These are phyloP conservation scores for Oreochromis grahami DNA, from an alignment of 2,797 vertebrate genomes.

Conservation along the genomic window DNA sequence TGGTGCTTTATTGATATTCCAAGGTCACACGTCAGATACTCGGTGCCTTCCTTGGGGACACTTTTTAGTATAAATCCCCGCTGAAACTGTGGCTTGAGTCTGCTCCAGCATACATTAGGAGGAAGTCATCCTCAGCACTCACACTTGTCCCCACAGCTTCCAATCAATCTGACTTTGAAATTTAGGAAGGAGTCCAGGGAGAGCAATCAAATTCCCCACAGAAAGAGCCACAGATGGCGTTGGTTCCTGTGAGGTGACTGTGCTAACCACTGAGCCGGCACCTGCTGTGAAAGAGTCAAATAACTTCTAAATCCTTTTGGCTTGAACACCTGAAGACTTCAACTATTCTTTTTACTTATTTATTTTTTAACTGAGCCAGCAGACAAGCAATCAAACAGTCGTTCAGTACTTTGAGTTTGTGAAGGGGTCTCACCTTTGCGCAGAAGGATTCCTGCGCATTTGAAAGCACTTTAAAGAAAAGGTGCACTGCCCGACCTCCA, in stretches of 20 bases:
- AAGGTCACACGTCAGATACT: slow-evolving; percentile 20
- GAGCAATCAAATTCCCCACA: slow-evolving; percentile 41
- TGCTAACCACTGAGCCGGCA: slow-evolving; percentile 3
- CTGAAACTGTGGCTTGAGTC: slow-evolving; percentile 27
- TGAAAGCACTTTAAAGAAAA: slow-evolving; percentile 57
- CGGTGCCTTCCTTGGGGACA: slow-evolving; percentile 4
- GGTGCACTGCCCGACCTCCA: slow-evolving; percentile 46
- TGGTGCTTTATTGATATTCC: slow-evolving; percentile 4
- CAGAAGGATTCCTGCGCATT: slow-evolving; percentile 22
- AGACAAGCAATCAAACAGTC: slow-evolving; percentile 17
- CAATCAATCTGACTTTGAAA: slow-evolving; percentile 46
- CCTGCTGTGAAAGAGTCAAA: slow-evolving; percentile 32
- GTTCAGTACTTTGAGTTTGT: slow-evolving; percentile 7
- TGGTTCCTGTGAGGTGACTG: not conserved
- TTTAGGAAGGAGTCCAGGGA: slow-evolving; percentile 11
- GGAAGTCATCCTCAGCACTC: slow-evolving; percentile 6
- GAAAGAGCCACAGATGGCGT: not conserved
- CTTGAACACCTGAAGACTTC: slow-evolving; percentile 1
- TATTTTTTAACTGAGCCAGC: slow-evolving; percentile 20
- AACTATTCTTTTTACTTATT: not conserved
- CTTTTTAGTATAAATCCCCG: slow-evolving; percentile 2
- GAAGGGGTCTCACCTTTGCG: not conserved
- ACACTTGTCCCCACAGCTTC: slow-evolving; percentile 19
- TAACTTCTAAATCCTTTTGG: slow-evolving; percentile 18
- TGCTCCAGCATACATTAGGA: slow-evolving; percentile 25